A percentile compares a stretch with the other conserved stretches of the same genome.
Evolutionary conservation across 2,888 invertebrate species (phyloP).

Genomic region (Gasteruption jaculator): DNA sequence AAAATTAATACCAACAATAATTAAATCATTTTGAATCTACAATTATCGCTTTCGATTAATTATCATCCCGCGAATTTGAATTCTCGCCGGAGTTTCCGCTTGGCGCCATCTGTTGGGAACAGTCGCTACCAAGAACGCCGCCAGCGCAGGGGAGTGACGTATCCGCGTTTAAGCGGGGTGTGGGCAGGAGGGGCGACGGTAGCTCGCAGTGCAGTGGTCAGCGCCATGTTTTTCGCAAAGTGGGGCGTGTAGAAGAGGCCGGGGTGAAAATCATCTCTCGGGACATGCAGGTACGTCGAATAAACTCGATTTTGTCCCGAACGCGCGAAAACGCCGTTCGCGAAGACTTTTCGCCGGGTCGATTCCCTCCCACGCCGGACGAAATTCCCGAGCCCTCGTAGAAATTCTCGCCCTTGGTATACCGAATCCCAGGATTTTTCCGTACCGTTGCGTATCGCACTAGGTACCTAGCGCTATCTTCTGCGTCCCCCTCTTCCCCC

Average conservation of each 20-base stretch:
- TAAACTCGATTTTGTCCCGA: no score
- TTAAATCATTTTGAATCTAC: no score
- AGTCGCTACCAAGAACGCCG: no score
- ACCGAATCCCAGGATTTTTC: slow-evolving; percentile 20
- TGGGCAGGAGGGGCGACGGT: slow-evolving; percentile 28
- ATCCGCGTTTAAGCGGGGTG: no score
- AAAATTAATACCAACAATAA: no score
- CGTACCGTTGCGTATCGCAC: slow-evolving; percentile 37
- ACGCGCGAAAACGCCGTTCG: not conserved
- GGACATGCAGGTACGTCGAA: slow-evolving; percentile 48
- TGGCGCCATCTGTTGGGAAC: no score
- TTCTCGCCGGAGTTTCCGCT: no score
- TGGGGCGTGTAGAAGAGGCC: slow-evolving; percentile 59
- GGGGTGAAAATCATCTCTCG: slow-evolving; percentile 53
- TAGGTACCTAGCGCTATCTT: not conserved
- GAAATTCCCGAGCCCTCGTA: not conserved
- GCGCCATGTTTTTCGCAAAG: slow-evolving; percentile 78
- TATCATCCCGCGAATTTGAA: no score
- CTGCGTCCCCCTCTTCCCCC: slow-evolving; percentile 11
- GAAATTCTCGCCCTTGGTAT: not conserved
- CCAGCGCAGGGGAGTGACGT: no score
- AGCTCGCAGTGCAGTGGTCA: slow-evolving; percentile 46
- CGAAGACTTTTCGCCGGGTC: no score
- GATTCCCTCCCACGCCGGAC: not conserved
- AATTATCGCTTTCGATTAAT: no score